Base-by-base conservation (phyloP, 2,888 invertebrate genomes). In the Netelia inedita region DNA sequence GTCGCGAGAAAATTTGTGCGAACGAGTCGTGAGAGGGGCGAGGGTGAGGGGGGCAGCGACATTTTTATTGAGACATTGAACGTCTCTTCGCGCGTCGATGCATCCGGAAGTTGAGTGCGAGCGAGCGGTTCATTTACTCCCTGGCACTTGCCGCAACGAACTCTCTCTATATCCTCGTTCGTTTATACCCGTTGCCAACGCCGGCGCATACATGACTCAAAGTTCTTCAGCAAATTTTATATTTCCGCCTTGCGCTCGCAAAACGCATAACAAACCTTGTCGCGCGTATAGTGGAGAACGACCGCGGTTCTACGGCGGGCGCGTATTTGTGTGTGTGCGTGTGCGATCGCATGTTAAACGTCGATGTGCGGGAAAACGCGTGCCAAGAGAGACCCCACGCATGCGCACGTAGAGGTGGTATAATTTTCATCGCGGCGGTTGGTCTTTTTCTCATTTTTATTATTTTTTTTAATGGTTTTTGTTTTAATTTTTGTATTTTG, bases 181-280 rank as follows among this genome's bases (percentile, higher is more conserved):
- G 50, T 6, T 16, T 11, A 10, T 1, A 23, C 16, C 19, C 57
- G 16, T 19, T n/a, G 9, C 16, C 57, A 57, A 57, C 46, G 14
- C 46, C 46, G 14, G 3, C 61, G 28, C 65, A 57, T 46, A 79
- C 19, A 66, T 14, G 79, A 53, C 28, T 57, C 23, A 69, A 83
- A 73, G 82, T 83, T 83, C 73, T 69, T 55, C 61, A 63, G 61
- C 55, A 69, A 66, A 79, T 79, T 83, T 83, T 79, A 78, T 74
- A 74, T 63, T 61, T 83, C 82, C 82, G 78, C 55, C 63, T 69
- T 19, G 79, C 73, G 59, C 55, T 79, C 23, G 9, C 23, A 43
- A 61, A 79, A 74, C 68, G 68, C 79, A 83, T 63, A 71, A 73
- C 41, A 73, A 79, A 72, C 79, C 57, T 41, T 55, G 46, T 72